Percentiles rank a stretch among this genome's conserved stretches.
Conservation (phyloP, 2,888 invertebrate genomes). For the Tromatobia lineatoria region DNA sequence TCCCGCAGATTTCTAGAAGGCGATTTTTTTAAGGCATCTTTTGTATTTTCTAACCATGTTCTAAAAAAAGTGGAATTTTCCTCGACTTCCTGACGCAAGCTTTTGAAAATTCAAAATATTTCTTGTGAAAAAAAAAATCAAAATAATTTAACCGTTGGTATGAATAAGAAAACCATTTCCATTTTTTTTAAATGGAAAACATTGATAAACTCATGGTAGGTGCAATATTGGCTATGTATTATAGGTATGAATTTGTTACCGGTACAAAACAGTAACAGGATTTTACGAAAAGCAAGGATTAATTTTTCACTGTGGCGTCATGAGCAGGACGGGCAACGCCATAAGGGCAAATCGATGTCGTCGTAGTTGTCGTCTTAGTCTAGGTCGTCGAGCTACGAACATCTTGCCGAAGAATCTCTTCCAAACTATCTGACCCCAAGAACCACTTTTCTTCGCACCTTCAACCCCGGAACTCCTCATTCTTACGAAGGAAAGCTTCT, state of each 20-base stretch:
- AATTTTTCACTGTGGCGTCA: conserved; percentile 56
- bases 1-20: too few relatives aligned
- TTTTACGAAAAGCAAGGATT: conserved; percentile 45
- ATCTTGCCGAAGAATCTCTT: conserved; percentile 64
- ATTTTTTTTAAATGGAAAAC: too few relatives aligned
- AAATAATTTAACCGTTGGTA: too few relatives aligned
- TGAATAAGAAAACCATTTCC: too few relatives aligned
- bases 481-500: conserved; percentile 60
- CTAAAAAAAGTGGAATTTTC: too few relatives aligned
- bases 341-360: conserved; percentile 20
- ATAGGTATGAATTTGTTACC: not conserved
- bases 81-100: too few relatives aligned
- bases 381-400: conserved; percentile 18
- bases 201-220: too few relatives aligned
- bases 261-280: not conserved
- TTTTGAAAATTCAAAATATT: not conserved
- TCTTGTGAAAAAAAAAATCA: too few relatives aligned
- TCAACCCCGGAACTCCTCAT: conserved; percentile 61
- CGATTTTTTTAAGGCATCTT: too few relatives aligned
- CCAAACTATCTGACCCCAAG: conserved; percentile 68
- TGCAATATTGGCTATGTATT: too few relatives aligned
- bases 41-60: too few relatives aligned
- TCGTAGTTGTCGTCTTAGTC: conserved; percentile 22
- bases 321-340: conserved; percentile 27
- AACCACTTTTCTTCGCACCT: conserved; percentile 64